Conservation (phyloP, 2,888 invertebrate species). For the Tenthredo scrophulariae region DNA sequence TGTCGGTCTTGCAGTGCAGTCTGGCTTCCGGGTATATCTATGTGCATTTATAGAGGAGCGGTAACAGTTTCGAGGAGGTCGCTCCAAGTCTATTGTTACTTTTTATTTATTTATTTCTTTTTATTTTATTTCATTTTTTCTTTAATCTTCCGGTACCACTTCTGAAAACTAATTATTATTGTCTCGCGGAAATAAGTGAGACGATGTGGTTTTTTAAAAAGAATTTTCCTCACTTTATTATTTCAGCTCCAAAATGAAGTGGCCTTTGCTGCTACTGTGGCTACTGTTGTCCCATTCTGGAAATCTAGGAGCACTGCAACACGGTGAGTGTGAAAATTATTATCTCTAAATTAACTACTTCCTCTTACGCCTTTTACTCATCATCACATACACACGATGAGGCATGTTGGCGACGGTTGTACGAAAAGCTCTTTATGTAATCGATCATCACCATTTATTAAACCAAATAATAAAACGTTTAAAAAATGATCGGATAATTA, state of each 20-base stretch:
- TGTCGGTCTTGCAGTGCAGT: constrained; percentile 55
- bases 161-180: constrained; percentile 28
- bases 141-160: background rate
- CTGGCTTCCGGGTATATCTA: constrained; percentile 44
- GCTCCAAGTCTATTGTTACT: constrained; percentile 12
- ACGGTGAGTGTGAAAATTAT: constrained; percentile 66
- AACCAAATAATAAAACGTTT: background rate
- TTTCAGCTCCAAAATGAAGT: constrained; percentile 73
- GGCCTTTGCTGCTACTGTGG: constrained; percentile 71
- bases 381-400: background rate
- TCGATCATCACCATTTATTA: background rate
- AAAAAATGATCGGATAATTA: background rate
- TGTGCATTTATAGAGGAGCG: background rate
- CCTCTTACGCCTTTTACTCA: background rate
- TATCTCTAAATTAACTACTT: constrained; percentile 16
- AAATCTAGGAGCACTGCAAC: constrained; percentile 69
- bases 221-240: constrained; percentile 3
- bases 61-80: constrained; percentile 24
- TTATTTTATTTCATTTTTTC: background rate
- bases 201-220: background rate
- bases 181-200: constrained; percentile 8
- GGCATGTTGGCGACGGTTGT: background rate
- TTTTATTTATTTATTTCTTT: background rate
- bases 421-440: background rate
- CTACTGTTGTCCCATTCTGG: constrained; percentile 70